Evolutionary conservation across 2,113 vertebrate species (phyloP).

Genomic region (Parotia lawesii): DNA sequence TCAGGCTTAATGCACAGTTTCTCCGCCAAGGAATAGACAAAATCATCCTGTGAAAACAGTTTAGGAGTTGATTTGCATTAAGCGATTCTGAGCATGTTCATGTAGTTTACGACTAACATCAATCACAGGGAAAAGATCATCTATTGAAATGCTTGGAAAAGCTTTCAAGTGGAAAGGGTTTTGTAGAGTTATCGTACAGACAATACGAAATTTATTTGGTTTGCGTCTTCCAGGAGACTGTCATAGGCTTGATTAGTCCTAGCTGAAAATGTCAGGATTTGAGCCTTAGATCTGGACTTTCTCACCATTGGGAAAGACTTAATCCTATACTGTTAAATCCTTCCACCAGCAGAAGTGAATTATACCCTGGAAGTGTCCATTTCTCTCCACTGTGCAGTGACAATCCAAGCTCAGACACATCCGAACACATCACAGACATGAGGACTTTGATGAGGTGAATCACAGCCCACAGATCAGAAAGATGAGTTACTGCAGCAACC

Average conservation of each 20-base stretch:
- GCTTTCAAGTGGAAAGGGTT: background rate
- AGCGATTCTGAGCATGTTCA: background rate
- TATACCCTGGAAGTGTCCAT: background rate
- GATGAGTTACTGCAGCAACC: background rate
- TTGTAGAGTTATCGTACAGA: background rate
- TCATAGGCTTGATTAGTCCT: background rate
- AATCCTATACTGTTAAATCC: background rate
- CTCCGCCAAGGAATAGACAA: background rate
- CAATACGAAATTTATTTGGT: background rate
- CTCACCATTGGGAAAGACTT: background rate
- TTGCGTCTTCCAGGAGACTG: background rate
- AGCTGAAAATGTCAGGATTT: background rate
- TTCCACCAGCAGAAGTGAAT: background rate
- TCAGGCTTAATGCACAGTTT: background rate
- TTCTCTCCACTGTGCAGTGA: background rate
- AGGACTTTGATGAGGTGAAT: background rate
- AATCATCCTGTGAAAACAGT: background rate
- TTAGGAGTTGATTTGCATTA: background rate
- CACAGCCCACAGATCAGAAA: background rate
- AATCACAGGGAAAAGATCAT: background rate
- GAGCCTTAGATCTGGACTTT: background rate
- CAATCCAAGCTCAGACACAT: background rate
- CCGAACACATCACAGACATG: background rate
- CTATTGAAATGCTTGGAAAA: background rate
- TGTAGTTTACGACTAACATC: background rate